phyloP scores from a whole-genome alignment of 2,888 invertebrate species.

The Xestia xanthographa region DNA sequence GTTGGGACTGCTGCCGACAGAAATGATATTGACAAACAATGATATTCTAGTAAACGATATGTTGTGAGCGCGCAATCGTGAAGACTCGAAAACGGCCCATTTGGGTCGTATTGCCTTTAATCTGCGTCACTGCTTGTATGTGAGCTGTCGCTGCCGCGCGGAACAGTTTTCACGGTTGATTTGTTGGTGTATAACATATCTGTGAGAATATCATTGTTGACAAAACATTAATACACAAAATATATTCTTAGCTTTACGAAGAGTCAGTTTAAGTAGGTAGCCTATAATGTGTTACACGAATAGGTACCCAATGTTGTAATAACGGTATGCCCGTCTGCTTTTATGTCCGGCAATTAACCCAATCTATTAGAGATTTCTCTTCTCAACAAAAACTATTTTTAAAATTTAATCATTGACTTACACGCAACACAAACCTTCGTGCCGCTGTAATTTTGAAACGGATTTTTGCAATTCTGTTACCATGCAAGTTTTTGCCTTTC shows the following conservation, averaged over 20 bases:
- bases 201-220: too few relatives aligned
- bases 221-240: too few relatives aligned
- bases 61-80: too few relatives aligned
- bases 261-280: background rate
- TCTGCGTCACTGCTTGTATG: too few relatives aligned
- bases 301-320: background rate
- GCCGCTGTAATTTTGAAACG: background rate
- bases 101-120: too few relatives aligned
- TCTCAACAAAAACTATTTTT: background rate
- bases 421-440: conserved; percentile 16
- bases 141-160: too few relatives aligned
- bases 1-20: background rate
- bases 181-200: too few relatives aligned
- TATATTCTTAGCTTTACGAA: background rate
- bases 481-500: conserved; percentile 1
- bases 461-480: background rate
- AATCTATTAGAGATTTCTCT: background rate
- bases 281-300: background rate
- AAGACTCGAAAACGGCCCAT: too few relatives aligned
- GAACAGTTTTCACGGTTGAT: too few relatives aligned
- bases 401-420: conserved; percentile 11
- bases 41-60: too few relatives aligned
- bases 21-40: background rate
- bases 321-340: background rate
- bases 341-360: background rate